Evolutionary conservation across 2,113 vertebrate species (phyloP).

Genomic region (Sialia sialis): DNA sequence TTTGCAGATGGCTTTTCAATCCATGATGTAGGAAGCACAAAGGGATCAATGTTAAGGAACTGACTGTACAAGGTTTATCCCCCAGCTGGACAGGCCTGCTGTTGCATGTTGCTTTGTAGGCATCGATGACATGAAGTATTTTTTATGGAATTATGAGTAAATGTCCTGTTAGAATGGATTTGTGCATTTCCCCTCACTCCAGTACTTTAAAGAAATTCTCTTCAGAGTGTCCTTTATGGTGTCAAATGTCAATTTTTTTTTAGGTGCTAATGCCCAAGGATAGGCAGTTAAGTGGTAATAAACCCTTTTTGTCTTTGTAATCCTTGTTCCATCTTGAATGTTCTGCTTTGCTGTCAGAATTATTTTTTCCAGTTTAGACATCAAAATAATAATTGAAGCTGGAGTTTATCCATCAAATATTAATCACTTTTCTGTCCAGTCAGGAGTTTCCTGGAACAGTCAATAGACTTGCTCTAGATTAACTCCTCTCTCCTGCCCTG

Average conservation of each 20-base stretch:
- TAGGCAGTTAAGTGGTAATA: background rate
- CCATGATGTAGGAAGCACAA: background rate
- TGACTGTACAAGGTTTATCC: background rate
- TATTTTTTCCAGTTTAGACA: background rate
- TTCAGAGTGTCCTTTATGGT: background rate
- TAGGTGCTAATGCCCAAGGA: background rate
- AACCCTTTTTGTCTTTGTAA: background rate
- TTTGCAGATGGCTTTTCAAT: background rate
- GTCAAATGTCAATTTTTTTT: background rate
- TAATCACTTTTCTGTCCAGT: background rate
- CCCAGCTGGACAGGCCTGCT: background rate
- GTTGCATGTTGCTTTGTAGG: accelerated
- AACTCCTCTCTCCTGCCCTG: background rate
- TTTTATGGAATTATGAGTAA: background rate
- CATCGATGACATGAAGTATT: background rate
- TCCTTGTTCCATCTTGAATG: background rate
- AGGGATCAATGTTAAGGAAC: background rate
- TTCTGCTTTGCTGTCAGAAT: background rate
- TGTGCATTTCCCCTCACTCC: background rate
- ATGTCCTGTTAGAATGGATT: background rate
- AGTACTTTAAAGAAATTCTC: background rate
- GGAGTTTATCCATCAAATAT: background rate
- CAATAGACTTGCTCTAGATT: background rate
- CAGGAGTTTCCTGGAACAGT: background rate
- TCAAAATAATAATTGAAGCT: background rate